Percentiles rank a stretch among this genome's conserved stretches.
phyloP scores from a whole-genome alignment of 2,888 invertebrate genomes.

The Yponomeuta malinellus region DNA sequence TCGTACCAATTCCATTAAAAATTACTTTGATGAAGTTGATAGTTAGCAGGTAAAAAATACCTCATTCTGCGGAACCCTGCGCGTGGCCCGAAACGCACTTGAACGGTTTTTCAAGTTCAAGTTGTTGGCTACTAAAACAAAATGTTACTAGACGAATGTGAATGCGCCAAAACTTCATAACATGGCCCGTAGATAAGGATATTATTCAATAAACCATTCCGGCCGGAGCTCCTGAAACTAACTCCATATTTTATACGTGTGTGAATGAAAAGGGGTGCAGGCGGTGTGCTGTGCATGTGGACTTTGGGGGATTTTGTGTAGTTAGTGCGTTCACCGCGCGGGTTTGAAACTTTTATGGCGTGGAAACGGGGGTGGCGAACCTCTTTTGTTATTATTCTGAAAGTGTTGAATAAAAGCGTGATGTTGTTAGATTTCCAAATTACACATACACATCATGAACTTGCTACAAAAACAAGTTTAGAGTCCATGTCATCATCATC shows the following conservation, averaged over 20 bases:
- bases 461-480: too few species aligned
- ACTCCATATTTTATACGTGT: constrained; percentile 44
- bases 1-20: too few species aligned
- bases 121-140: not conserved
- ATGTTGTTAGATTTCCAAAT: too few species aligned
- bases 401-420: too few species aligned
- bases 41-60: too few species aligned
- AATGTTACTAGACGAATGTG: not conserved
- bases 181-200: constrained; percentile 52
- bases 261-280: constrained; percentile 15
- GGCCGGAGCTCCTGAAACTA: constrained; percentile 35
- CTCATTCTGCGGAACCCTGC: too few species aligned
- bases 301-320: not conserved
- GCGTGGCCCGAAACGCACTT: too few species aligned
- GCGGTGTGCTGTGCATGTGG: not conserved
- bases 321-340: not conserved
- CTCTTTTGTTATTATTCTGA: not conserved
- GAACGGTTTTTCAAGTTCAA: not conserved
- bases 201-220: constrained; percentile 65
- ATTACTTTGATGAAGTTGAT: too few species aligned
- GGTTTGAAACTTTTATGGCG: not conserved
- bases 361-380: not conserved
- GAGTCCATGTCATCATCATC: too few species aligned
- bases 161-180: constrained; percentile 45
- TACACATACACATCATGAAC: too few species aligned